These are phyloP conservation scores for Pandemis corylana DNA, from an alignment of 2,888 invertebrate genomes.

Conservation along the genomic window DNA sequence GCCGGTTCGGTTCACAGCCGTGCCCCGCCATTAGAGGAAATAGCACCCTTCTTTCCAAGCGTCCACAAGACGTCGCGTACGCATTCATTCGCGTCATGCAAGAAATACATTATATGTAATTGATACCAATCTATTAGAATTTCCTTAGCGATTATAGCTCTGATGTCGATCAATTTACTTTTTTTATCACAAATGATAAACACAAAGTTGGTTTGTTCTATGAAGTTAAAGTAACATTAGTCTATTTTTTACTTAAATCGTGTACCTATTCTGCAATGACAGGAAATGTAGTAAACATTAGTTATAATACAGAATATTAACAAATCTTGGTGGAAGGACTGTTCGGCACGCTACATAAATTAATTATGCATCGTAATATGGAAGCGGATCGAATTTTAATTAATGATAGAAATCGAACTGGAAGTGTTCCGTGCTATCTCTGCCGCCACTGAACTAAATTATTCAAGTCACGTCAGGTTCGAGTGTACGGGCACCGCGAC, in stretches of 20 bases:
- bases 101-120: constrained; percentile 45
- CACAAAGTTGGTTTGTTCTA: neutral
- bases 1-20: constrained; percentile 43
- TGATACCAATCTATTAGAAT: constrained; percentile 16
- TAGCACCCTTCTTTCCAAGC: constrained; percentile 44
- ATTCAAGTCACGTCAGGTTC: constrained; percentile 66
- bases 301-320: neutral
- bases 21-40: constrained; percentile 57
- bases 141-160: neutral
- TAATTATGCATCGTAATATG: constrained; percentile 50
- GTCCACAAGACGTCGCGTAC: constrained; percentile 20
- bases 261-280: neutral
- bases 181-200: neutral
- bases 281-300: neutral
- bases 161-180: neutral
- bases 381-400: constrained; percentile 69
- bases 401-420: constrained; percentile 64
- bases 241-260: neutral
- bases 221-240: neutral
- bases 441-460: constrained; percentile 57
- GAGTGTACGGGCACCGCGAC: constrained; percentile 52
- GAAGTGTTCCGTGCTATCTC: constrained; percentile 59
- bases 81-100: constrained; percentile 26
- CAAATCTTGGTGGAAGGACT: constrained; percentile 31
- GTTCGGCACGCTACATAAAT: constrained; percentile 42